These are phyloP conservation scores for Sebastes steindachneri DNA, from an alignment of 2,797 vertebrate species.

Conservation along the genomic window DNA sequence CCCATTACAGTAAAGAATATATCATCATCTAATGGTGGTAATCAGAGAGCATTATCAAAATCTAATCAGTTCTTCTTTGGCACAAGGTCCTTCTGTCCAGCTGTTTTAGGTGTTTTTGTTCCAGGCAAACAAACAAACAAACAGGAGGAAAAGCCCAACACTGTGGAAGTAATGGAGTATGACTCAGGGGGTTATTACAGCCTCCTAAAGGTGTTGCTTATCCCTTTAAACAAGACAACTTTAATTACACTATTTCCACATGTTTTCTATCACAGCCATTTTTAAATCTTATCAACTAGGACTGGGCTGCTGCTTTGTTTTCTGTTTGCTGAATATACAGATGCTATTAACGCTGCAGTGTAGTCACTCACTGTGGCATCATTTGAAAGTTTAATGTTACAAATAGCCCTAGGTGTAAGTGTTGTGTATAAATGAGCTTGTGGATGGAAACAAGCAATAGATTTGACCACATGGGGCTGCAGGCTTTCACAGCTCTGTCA, in stretches of 20 bases:
- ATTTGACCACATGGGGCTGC: conserved; percentile 74
- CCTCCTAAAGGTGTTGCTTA: conserved; percentile 55
- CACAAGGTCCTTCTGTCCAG: not conserved
- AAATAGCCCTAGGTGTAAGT: conserved; percentile 38
- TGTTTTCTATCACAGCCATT: conserved; percentile 33
- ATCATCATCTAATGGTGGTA: not conserved
- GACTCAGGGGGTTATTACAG: conserved; percentile 54
- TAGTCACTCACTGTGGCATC: not conserved
- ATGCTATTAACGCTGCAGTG: conserved; percentile 7
- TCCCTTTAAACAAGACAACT: conserved; percentile 29
- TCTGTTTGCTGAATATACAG: not conserved
- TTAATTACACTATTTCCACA: conserved; percentile 30
- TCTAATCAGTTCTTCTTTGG: not conserved
- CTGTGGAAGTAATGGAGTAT: conserved; percentile 25
- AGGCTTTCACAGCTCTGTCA: conserved; percentile 63
- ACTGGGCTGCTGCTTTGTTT: not conserved
- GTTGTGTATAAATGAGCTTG: conserved; percentile 51
- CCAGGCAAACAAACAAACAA: conserved; percentile 11
- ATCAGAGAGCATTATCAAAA: not conserved
- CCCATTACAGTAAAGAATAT: not conserved
- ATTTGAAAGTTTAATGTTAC: conserved; percentile 28
- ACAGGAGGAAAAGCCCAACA: conserved; percentile 22
- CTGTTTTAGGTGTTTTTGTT: conserved; percentile 31
- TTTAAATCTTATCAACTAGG: not conserved
- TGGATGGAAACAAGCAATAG: conserved; percentile 55